These are phyloP conservation scores for Dryoscopus gambensis DNA, from an alignment of 2,113 vertebrate genomes.

Conservation along the genomic window DNA sequence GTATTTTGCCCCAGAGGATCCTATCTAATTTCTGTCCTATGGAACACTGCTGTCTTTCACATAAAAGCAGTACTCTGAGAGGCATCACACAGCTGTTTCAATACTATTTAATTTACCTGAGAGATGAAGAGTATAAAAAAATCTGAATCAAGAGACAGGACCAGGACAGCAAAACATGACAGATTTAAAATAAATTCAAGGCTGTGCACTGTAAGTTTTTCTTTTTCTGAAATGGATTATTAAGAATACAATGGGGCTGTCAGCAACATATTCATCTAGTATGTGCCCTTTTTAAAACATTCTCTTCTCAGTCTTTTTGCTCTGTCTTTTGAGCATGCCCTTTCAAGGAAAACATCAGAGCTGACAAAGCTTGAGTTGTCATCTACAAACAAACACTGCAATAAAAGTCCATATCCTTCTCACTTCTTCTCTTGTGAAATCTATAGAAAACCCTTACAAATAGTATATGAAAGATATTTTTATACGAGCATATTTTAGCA, in stretches of 20 bases:
- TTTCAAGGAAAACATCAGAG: background rate
- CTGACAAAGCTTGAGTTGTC: background rate
- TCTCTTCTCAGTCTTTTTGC: background rate
- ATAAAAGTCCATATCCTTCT: background rate
- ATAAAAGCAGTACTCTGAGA: background rate
- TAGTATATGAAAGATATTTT: background rate
- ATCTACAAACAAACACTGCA: background rate
- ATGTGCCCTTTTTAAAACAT: slow-evolving; percentile 1
- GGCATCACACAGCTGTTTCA: slow-evolving; percentile 46
- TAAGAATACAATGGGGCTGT: slow-evolving; percentile 28
- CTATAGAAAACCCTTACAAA: background rate
- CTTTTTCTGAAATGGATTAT: slow-evolving; percentile 25
- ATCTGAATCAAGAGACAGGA: background rate
- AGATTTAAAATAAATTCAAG: slow-evolving; percentile 28
- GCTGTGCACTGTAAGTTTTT: slow-evolving; percentile 1
- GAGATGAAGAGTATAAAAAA: slow-evolving; percentile 9
- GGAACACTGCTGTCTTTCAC: slow-evolving; percentile 19
- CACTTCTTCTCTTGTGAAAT: background rate
- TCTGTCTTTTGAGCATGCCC: background rate
- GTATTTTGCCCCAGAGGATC: background rate
- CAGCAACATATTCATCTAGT: slow-evolving; percentile 1
- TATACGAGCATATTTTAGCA: background rate
- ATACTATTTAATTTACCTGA: slow-evolving; percentile 39
- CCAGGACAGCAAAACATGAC: background rate
- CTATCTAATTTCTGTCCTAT: slow-evolving; percentile 30